Percentiles rank a stretch among this genome's conserved stretches.
Evolutionary conservation across 2,888 invertebrate genomes (phyloP).

Genomic region (Anorthoa munda): DNA sequence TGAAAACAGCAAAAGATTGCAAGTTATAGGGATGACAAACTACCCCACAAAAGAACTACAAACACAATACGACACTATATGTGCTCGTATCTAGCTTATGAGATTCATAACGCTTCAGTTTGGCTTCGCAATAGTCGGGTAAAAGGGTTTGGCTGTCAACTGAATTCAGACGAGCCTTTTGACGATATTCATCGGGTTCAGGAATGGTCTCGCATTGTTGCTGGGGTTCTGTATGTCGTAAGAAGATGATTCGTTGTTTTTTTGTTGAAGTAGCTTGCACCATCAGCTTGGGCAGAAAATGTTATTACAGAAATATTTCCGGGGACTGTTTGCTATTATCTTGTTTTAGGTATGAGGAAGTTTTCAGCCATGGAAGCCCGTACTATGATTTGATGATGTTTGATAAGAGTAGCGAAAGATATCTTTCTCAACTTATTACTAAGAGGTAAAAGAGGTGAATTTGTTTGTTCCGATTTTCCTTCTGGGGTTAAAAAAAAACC

Average conservation of each 20-base stretch:
- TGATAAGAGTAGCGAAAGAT: too few species aligned
- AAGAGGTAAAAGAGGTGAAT: too few species aligned
- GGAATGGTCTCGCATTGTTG: conserved; percentile 29
- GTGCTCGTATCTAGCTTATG: conserved; percentile 2
- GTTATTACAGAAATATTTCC: background rate
- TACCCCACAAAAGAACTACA: background rate
- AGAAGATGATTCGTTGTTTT: background rate
- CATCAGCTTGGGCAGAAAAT: background rate
- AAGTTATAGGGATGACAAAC: background rate
- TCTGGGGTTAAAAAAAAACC: too few species aligned
- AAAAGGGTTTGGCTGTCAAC: conserved; percentile 54
- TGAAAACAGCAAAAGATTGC: background rate
- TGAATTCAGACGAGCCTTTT: conserved; percentile 62
- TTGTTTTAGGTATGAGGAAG: background rate
- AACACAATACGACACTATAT: background rate
- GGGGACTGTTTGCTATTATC: background rate
- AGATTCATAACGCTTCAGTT: conserved; percentile 18
- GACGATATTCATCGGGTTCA: conserved; percentile 46
- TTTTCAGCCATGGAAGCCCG: background rate
- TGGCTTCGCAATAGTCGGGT: conserved; percentile 4
- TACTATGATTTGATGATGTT: background rate
- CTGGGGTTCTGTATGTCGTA: background rate
- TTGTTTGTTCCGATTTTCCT: too few species aligned
- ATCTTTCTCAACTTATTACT: too few species aligned
- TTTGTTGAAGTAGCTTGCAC: background rate